Conservation (phyloP, 2,888 invertebrate genomes). For the Melieria crassipennis region DNA sequence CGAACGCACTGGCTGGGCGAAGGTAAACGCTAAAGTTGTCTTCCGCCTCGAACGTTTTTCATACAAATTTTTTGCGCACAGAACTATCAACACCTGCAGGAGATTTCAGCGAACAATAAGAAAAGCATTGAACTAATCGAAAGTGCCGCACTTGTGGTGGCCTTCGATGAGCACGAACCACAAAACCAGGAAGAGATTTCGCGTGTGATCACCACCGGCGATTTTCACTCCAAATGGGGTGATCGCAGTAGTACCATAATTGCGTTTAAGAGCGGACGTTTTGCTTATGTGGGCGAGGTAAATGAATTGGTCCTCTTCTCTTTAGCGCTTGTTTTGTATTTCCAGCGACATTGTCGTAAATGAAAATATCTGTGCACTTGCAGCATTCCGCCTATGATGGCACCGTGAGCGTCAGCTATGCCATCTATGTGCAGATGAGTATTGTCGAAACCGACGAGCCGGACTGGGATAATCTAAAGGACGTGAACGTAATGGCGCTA, state of each 20-base stretch:
- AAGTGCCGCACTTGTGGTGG: conserved; percentile 60
- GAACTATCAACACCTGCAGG: conserved; percentile 65
- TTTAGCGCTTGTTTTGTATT: too few species aligned
- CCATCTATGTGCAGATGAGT: conserved; percentile 59
- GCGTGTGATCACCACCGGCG: conserved; percentile 65
- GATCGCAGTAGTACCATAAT: conserved; percentile 69
- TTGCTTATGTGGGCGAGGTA: conserved; percentile 69
- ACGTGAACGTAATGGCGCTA: conserved; percentile 50
- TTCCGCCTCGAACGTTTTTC: background rate
- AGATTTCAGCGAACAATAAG: conserved; percentile 63
- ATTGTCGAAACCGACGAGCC: conserved; percentile 60
- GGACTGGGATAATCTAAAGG: conserved; percentile 55
- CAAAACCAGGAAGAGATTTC: conserved; percentile 61
- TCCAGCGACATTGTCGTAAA: too few species aligned
- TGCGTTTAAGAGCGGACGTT: conserved; percentile 68
- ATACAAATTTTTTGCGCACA: conserved; percentile 41
- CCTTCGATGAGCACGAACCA: conserved; percentile 65
- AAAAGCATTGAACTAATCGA: conserved; percentile 63
- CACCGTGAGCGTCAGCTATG: conserved; percentile 61
- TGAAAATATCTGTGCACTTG: background rate
- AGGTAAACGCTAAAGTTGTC: conserved; percentile 57
- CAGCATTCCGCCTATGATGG: conserved; percentile 65
- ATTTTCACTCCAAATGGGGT: conserved; percentile 69
- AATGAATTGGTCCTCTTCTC: conserved; percentile 40
- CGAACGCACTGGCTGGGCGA: conserved; percentile 68